Conservation (phyloP, 2,888 invertebrate genomes). For the Aromia moschata region DNA sequence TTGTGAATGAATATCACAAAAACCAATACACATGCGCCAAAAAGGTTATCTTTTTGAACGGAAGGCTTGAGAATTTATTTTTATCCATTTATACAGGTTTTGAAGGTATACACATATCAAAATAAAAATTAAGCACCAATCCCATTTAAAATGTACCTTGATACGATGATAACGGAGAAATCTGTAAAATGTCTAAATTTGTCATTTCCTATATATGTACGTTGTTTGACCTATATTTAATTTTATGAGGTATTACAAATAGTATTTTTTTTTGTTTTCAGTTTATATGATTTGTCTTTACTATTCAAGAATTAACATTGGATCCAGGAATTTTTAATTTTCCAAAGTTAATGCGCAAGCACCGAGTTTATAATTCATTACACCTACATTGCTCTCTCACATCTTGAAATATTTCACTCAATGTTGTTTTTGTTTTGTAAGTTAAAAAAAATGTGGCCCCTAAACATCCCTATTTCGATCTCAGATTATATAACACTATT, state of each 20-base stretch:
- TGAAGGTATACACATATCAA: not conserved
- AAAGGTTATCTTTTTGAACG: not conserved
- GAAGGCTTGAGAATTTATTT: constrained; percentile 7
- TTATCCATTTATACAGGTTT: not conserved
- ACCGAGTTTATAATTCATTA: not conserved
- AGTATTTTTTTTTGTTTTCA: not conserved
- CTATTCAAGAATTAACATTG: not conserved
- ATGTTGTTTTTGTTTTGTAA: too few relatives aligned
- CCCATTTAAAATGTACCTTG: not conserved
- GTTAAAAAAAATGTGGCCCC: too few relatives aligned
- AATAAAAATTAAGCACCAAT: too few relatives aligned
- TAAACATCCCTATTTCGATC: too few relatives aligned
- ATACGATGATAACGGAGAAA: not conserved
- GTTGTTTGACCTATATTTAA: too few relatives aligned
- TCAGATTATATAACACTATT: too few relatives aligned
- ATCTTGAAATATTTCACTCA: too few relatives aligned
- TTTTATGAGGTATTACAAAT: not conserved
- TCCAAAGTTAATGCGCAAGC: not conserved
- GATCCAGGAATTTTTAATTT: not conserved
- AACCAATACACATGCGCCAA: constrained; percentile 33
- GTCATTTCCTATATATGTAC: not conserved
- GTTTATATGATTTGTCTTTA: not conserved
- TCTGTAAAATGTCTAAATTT: not conserved
- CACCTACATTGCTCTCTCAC: not conserved
- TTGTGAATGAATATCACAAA: constrained; percentile 40